Evolutionary conservation across 2,797 vertebrate genomes (phyloP).

Genomic region (Microhierax caerulescens): DNA sequence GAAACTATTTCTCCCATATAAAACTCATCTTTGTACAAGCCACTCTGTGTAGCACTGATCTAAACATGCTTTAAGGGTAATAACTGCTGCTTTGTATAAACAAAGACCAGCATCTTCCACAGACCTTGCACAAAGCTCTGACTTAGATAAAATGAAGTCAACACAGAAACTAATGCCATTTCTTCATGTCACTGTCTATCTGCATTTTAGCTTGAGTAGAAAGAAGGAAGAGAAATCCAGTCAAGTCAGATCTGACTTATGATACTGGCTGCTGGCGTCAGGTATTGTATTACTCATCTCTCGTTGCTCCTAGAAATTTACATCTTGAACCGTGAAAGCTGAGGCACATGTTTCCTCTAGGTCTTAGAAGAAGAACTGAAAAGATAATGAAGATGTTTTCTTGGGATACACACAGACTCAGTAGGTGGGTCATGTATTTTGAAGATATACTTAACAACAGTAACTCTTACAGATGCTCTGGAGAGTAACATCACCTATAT

Average conservation of each 20-base stretch:
- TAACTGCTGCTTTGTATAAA: background rate
- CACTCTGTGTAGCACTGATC: background rate
- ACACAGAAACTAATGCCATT: background rate
- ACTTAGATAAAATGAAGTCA: background rate
- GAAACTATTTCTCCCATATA: background rate
- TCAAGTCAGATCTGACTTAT: background rate
- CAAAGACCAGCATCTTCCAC: background rate
- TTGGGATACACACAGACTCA: background rate
- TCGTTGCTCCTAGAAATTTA: background rate
- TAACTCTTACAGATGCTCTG: background rate
- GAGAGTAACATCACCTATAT: background rate
- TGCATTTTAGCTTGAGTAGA: background rate
- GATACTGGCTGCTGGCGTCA: background rate
- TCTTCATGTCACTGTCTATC: background rate
- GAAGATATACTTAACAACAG: background rate
- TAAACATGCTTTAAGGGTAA: background rate
- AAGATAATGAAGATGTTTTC: background rate
- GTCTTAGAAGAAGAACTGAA: background rate
- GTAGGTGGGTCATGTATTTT: background rate
- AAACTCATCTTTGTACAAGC: background rate
- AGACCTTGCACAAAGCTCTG: background rate
- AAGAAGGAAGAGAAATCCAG: background rate
- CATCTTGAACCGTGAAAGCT: background rate
- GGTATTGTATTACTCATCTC: background rate
- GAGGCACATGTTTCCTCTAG: background rate